A percentile compares a stretch with the other conserved stretches of the same genome.
These are phyloP conservation scores for Botrylloides violaceus DNA, from an alignment of 23 tunicate genomes.

Conservation along the genomic window DNA sequence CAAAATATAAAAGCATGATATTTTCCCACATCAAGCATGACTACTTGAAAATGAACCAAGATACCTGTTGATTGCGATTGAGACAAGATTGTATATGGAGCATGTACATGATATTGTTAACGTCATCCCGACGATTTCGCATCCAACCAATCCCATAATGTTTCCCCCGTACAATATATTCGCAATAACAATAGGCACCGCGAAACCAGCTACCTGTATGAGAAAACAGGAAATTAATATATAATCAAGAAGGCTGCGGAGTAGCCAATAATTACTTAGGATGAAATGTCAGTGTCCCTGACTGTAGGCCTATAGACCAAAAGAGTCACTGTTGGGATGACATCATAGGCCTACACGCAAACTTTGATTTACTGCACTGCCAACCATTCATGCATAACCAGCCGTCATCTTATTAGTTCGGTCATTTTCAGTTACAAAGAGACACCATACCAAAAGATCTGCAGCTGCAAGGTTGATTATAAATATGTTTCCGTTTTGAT, in stretches of 20 bases:
- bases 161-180: not conserved
- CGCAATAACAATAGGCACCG: not conserved
- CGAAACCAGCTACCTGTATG: not conserved
- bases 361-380: too few species aligned
- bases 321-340: too few species aligned
- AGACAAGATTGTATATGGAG: not conserved
- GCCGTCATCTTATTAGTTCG: too few species aligned
- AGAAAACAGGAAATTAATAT: not conserved
- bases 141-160: not conserved
- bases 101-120: not conserved
- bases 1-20: not conserved
- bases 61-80: not conserved
- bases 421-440: too few species aligned
- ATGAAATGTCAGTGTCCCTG: too few species aligned
- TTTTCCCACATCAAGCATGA: too few species aligned
- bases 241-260: too few species aligned
- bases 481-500: not conserved
- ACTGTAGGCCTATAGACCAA: too few species aligned
- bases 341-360: too few species aligned
- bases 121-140: not conserved
- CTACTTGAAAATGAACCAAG: too few species aligned
- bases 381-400: too few species aligned
- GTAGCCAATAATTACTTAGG: too few species aligned
- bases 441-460: not conserved
- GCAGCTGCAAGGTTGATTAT: not conserved